A percentile compares a stretch with the other conserved stretches of the same genome.
Evolutionary conservation across 2,113 vertebrate species (phyloP).

Genomic region (Mastomys natalensis): DNA sequence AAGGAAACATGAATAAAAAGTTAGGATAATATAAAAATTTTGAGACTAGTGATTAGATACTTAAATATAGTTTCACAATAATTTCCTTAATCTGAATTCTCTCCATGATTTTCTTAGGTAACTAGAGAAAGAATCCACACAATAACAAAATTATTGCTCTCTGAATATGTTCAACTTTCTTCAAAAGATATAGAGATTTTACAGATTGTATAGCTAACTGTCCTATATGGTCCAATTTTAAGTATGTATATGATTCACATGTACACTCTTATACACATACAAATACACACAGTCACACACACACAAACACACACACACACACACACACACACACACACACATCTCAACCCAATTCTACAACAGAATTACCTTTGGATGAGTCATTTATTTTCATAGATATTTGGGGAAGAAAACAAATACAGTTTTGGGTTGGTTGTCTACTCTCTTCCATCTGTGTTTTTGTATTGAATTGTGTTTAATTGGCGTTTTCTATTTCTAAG

Average conservation of each 20-base stretch:
- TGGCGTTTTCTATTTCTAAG: neutral
- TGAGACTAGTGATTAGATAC: neutral
- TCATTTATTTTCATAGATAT: neutral
- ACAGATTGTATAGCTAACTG: neutral
- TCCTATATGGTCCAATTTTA: neutral
- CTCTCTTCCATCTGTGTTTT: neutral
- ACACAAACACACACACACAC: neutral
- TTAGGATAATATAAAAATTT: neutral
- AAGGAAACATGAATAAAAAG: neutral
- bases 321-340: neutral
- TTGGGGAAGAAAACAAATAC: neutral
- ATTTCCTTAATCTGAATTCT: neutral
- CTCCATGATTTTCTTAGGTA: neutral
- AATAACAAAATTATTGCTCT: neutral
- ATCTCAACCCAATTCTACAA: neutral
- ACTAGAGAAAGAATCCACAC: neutral
- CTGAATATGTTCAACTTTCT: neutral
- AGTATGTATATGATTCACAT: no score
- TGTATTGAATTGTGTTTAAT: neutral
- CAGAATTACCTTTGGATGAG: neutral
- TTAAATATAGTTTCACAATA: neutral
- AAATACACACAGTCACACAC: neutral
- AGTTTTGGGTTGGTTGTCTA: neutral
- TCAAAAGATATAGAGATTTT: neutral
- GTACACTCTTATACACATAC: fast-evolving